Percentiles rank a stretch among this genome's conserved stretches.
Conservation (phyloP, 2,888 invertebrate genomes). For the Scaptomyza polygonia region DNA sequence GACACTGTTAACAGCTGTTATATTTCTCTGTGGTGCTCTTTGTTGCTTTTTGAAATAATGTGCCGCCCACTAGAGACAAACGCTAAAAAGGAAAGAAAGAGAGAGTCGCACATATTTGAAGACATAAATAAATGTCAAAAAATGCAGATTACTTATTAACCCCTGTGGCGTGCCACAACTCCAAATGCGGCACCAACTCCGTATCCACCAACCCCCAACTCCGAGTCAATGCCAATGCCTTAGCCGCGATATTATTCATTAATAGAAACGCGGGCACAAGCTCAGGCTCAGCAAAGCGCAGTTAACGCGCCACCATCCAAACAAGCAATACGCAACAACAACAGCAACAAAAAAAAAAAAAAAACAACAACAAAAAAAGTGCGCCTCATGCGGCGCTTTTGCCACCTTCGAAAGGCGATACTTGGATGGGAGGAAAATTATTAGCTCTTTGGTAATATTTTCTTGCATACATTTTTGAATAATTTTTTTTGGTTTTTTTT, state of each 20-base stretch:
- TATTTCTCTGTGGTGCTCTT: constrained; percentile 59
- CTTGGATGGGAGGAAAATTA: constrained; percentile 72
- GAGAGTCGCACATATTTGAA: constrained; percentile 72
- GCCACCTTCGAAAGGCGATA: constrained; percentile 62
- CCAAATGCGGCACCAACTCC: constrained; percentile 20
- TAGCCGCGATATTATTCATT: constrained; percentile 82
- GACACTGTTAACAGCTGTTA: constrained; percentile 76
- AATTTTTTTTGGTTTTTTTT: constrained; percentile 54
- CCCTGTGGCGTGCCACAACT: constrained; percentile 80
- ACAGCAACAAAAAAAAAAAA: constrained; percentile 4
- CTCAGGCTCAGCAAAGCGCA: constrained; percentile 37
- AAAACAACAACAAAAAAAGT: constrained; percentile 8
- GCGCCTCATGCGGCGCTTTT: constrained; percentile 63
- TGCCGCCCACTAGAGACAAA: constrained; percentile 11
- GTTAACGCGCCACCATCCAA: constrained; percentile 25
- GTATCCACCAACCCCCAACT: not conserved
- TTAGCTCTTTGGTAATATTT: constrained; percentile 84
- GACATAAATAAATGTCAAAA: constrained; percentile 84
- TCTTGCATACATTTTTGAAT: constrained; percentile 80
- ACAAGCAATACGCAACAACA: constrained; percentile 10
- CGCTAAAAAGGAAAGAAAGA: constrained; percentile 13
- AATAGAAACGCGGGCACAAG: constrained; percentile 69
- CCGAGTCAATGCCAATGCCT: constrained; percentile 42
- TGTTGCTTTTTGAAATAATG: constrained; percentile 16
- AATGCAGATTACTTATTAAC: constrained; percentile 84